Percentiles rank a stretch among this genome's conserved stretches.
Conservation (phyloP, 2,888 invertebrate species). For the Phlogophora meticulosa region DNA sequence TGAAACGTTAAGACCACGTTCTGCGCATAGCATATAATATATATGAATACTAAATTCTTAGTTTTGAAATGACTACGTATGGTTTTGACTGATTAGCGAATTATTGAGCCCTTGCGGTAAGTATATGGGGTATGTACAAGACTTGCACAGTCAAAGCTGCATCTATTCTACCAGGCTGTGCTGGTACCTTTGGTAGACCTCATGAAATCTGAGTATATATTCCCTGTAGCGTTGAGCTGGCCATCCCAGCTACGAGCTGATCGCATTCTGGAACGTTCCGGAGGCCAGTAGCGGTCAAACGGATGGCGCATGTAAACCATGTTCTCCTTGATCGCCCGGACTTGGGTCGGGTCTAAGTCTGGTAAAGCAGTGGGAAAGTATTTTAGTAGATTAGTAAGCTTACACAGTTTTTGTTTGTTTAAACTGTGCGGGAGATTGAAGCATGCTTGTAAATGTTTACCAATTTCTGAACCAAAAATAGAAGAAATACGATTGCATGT, state of each 20-base stretch:
- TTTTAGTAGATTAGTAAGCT: slow-evolving; percentile 81
- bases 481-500: slow-evolving; percentile 22
- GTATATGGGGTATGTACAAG: slow-evolving; percentile 54
- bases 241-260: slow-evolving; percentile 82
- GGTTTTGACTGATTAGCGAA: slow-evolving; percentile 30
- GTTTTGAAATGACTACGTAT: slow-evolving; percentile 18
- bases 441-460: slow-evolving; percentile 24
- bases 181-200: slow-evolving; percentile 85
- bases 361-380: slow-evolving; percentile 78
- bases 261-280: slow-evolving; percentile 73
- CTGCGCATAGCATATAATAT: slow-evolving; percentile 25
- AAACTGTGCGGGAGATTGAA: slow-evolving; percentile 32
- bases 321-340: slow-evolving; percentile 85
- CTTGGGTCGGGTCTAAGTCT: slow-evolving; percentile 87
- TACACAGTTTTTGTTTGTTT: slow-evolving; percentile 24
- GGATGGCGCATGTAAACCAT: slow-evolving; percentile 80
- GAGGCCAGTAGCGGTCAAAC: slow-evolving; percentile 86
- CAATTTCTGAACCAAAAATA: slow-evolving; percentile 20
- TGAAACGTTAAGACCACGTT: slow-evolving; percentile 11
- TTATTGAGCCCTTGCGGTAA: slow-evolving; percentile 28
- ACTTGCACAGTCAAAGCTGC: slow-evolving; percentile 64
- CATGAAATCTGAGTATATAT: slow-evolving; percentile 83
- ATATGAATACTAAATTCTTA: slow-evolving; percentile 15
- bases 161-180: slow-evolving; percentile 74
- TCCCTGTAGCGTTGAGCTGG: slow-evolving; percentile 79